Percentiles rank a stretch among this genome's conserved stretches.
These are phyloP conservation scores for Gari tellinella DNA, from an alignment of 2,888 invertebrate species.

Conservation along the genomic window DNA sequence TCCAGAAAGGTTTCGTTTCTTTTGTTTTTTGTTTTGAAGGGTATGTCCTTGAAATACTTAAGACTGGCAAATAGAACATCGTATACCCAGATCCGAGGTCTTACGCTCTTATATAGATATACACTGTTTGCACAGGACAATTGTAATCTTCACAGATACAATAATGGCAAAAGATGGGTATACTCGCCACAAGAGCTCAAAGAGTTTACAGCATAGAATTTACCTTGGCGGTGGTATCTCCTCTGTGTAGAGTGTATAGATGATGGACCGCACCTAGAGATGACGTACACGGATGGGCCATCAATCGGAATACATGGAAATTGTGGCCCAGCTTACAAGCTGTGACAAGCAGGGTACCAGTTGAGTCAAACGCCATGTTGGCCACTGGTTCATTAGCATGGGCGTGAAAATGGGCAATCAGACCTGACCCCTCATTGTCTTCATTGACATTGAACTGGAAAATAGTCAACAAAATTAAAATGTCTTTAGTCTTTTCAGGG, in stretches of 20 bases:
- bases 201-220: too few species aligned
- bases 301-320: slow-evolving; percentile 97
- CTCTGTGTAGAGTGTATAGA: slow-evolving; percentile 96
- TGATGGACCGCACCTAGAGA: slow-evolving; percentile 92
- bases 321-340: slow-evolving; percentile 97
- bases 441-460: slow-evolving; percentile 87
- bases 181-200: too few species aligned
- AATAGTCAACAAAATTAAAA: slow-evolving; percentile 2
- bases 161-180: too few species aligned
- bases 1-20: too few species aligned
- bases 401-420: slow-evolving; percentile 87
- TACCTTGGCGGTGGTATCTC: slow-evolving; percentile 98
- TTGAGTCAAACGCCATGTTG: slow-evolving; percentile 95
- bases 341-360: slow-evolving; percentile 94
- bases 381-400: slow-evolving; percentile 92
- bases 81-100: too few species aligned
- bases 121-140: too few species aligned
- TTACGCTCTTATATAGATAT: too few species aligned
- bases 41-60: too few species aligned
- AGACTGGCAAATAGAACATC: too few species aligned
- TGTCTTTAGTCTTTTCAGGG: too few species aligned
- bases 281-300: slow-evolving; percentile 95
- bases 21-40: too few species aligned
- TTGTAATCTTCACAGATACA: too few species aligned
- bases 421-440: slow-evolving; percentile 87